Evolutionary conservation across 2,888 invertebrate genomes (phyloP).

Genomic region (Epinotia brunnichana): DNA sequence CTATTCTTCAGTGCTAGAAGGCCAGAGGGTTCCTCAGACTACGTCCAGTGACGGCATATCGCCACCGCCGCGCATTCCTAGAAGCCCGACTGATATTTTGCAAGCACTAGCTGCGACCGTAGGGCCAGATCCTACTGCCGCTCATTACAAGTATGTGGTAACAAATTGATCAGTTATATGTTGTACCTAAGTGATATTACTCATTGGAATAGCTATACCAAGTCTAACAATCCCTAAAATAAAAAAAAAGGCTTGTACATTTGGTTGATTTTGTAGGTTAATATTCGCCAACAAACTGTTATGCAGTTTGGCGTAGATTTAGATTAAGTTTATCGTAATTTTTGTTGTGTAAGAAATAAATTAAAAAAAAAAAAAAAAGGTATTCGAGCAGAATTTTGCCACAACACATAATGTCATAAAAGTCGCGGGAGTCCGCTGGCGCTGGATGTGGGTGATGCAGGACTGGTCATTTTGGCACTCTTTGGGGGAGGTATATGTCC

Average conservation of each 20-base stretch:
- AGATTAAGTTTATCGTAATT: too few relatives aligned
- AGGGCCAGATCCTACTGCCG: constrained; percentile 91
- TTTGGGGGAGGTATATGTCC: too few relatives aligned
- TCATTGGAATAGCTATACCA: neutral
- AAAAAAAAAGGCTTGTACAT: too few relatives aligned
- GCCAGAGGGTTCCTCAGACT: constrained; percentile 70
- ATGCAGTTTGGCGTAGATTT: too few relatives aligned
- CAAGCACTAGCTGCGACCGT: constrained; percentile 91
- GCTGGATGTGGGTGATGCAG: too few relatives aligned
- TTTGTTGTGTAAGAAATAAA: too few relatives aligned
- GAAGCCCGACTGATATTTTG: constrained; percentile 92
- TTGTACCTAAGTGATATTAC: neutral
- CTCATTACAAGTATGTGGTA: constrained; percentile 88
- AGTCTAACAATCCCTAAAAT: neutral
- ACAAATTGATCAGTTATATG: neutral
- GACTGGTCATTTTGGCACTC: too few relatives aligned
- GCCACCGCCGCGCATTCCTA: constrained; percentile 87
- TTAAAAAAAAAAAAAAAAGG: too few relatives aligned
- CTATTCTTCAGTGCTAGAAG: constrained; percentile 66
- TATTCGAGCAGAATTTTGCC: neutral
- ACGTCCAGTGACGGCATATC: constrained; percentile 73
- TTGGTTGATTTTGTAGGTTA: too few relatives aligned
- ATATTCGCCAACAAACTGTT: too few relatives aligned
- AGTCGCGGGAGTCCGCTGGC: too few relatives aligned
- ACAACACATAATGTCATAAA: too few relatives aligned